Base-by-base conservation (phyloP, 1,140 invertebrate species). In the Papilio dardanus region DNA sequence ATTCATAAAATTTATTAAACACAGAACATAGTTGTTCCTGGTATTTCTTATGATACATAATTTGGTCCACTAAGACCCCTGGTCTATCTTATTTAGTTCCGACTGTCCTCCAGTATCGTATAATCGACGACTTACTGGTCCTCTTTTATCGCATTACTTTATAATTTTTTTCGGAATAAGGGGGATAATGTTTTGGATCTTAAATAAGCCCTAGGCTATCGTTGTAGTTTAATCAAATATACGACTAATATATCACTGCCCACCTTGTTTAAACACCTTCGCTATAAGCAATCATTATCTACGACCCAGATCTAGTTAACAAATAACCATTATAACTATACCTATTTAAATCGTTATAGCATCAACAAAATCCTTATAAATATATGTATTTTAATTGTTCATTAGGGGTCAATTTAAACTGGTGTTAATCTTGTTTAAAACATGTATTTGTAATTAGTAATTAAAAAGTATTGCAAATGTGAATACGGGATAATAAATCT, bases 201-300 rank as follows among this genome's bases (percentile, higher is more conserved):
- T 28, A 62, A 62, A 10, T 28, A 28, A 62, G 54, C 50, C 50
- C 10, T 54, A 54, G 19, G 21, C 19, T 54, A 50, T 50, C 21
- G 21, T 54, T 28, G 10, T 54, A 54, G 24, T 54, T 54, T 10
- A 54, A 62, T 28, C 10, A 28, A 40, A 54, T 46, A 50, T 30
- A 74, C 28, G n/a, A 78, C 40, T 58, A 76, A 79, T 74, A 79
- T 74, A 76, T 76, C 78, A 79, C 46, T 58, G 76, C 75, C 75
- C 75, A 76, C 73, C 68, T 77, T 42, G 75, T 77, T 75, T 79
- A 74, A 74, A 75, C 71, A 71, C 76, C 62, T 77, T 75, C 35
- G 54, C 35, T 58, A 42, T 75, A 73, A 74, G 67, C 73, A 78
- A 78, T 76, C 73, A 76, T 46, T 65, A 76, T 75, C 73, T 76